Base-by-base conservation (phyloP, 2,888 invertebrate species). In the Eupithecia subfuscata region DNA sequence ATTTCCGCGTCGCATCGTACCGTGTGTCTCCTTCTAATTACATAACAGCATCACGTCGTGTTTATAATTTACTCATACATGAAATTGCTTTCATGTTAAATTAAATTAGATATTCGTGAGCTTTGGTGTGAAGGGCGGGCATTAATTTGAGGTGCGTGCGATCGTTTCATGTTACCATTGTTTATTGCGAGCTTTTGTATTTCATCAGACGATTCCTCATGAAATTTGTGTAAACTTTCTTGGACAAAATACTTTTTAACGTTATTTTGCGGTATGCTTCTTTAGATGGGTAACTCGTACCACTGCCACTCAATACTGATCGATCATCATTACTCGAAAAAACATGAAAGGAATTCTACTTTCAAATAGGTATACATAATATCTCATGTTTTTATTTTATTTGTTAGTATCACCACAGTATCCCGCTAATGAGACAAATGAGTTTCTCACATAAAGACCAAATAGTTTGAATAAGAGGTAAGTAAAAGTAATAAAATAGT, bases 21-120 rank as follows among this genome's bases (percentile, higher is more conserved):
- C 82, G 64, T 73, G 70, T 71, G 75, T 75, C 70, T 60, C 74
- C 37, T 52, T 64, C 75, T 73, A 73, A 75, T 75, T 77, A 77
- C 77, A 69, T 70, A 75, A 75, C 77, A 75, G 75, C 72, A 73
- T 73, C 64, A 74, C 74, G 75, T 83, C 81, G 80, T 84, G 85
- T 86, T 89, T 86, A 87, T 89, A 88, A 90, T 90, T 90, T 86
- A 88, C 86, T 85, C 84, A 82, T 87, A 90, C 90, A 91, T 85
- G 89, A 91, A 91, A 92, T 91, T 89, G 91, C 91, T 92, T 91
- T 91, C 89, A 88, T 89, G 89, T 88, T 83, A 86, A 90, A 92
- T 92, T 90, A 88, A 92, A 92, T 92, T 91, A 89, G 85, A 87
- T 89, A 90, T 90, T 90, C 90, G 89, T 89, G 87, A 87, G 88